phyloP scores from a whole-genome alignment of 2,797 vertebrate genomes.

The Coendou prehensilis region DNA sequence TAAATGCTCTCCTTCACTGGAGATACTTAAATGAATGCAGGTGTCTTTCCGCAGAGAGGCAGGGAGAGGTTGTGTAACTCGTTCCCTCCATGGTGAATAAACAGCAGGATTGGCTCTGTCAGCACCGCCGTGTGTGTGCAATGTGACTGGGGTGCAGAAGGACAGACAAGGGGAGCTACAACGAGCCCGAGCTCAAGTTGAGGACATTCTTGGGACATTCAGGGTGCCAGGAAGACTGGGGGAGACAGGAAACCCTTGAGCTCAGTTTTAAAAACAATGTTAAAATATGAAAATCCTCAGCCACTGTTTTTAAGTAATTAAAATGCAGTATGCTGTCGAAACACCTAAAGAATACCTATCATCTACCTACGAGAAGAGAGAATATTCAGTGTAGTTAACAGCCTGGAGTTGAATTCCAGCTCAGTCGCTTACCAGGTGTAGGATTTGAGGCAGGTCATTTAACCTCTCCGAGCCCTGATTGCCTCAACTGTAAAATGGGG shows the following conservation, averaged over 20 bases:
- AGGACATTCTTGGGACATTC: neutral
- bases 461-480: neutral
- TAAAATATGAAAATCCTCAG: slow-evolving; percentile 41
- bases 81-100: neutral
- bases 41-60: neutral
- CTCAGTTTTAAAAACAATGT: slow-evolving; percentile 35
- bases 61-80: neutral
- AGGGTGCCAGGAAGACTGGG: neutral
- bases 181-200: neutral
- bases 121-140: neutral
- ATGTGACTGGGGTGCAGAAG: neutral
- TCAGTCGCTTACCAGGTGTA: neutral
- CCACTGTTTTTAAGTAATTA: neutral
- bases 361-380: neutral
- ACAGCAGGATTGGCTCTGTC: neutral
- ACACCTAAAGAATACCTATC: neutral
- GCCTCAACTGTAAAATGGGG: neutral
- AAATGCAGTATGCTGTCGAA: neutral
- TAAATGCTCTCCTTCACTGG: neutral
- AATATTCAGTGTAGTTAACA: too few species aligned
- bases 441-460: neutral
- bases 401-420: neutral
- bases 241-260: neutral
- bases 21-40: neutral
- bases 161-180: neutral